These are phyloP conservation scores for Mionectes olivaceus DNA, from an alignment of 2,797 vertebrate genomes.

Conservation along the genomic window DNA sequence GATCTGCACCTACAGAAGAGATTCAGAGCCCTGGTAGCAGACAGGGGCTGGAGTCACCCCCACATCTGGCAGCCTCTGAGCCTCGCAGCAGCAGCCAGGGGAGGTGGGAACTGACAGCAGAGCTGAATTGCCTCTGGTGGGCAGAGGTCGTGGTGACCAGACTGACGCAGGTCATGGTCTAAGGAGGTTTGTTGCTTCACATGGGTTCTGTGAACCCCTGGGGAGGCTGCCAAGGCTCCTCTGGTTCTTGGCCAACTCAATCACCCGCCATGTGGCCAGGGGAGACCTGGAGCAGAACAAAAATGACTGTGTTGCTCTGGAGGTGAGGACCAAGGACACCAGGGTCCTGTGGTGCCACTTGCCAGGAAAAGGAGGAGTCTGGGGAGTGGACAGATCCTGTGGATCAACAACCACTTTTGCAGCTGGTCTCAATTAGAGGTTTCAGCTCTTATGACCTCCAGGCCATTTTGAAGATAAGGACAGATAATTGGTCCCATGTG, in stretches of 20 bases:
- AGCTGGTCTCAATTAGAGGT: background rate
- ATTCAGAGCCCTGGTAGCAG: background rate
- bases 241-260: background rate
- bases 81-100: background rate
- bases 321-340: background rate
- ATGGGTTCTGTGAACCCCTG: too few species aligned
- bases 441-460: background rate
- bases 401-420: background rate
- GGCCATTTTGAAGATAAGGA: background rate
- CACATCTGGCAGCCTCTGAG: background rate
- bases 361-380: background rate
- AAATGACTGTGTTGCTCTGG: background rate
- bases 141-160: background rate
- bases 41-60: background rate
- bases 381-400: background rate
- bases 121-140: background rate
- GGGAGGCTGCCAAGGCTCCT: background rate
- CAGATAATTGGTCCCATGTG: accelerated
- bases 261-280: accelerated
- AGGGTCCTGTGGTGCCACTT: too few species aligned
- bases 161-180: background rate
- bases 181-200: background rate
- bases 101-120: too few species aligned
- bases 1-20: background rate
- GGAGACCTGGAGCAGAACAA: background rate